Conservation (phyloP, 2,888 invertebrate species). For the Galeruca laticollis region DNA sequence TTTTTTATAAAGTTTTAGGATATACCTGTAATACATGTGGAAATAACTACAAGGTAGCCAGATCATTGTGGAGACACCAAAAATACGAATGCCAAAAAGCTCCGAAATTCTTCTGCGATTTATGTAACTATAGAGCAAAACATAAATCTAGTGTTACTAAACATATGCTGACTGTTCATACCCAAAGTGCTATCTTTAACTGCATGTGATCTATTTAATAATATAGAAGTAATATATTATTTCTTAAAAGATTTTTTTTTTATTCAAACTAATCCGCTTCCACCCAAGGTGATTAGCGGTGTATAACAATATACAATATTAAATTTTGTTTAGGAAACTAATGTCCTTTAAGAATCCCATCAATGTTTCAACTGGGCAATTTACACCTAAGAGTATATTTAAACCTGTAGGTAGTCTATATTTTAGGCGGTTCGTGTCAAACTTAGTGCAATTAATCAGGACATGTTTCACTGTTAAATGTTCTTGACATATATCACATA, state of each 20-base stretch:
- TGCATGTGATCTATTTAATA: not conserved
- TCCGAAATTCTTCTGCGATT: slow-evolving; percentile 51
- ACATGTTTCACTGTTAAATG: no score
- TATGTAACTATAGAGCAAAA: slow-evolving; percentile 52
- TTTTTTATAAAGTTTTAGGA: slow-evolving; percentile 34
- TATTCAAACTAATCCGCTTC: no score
- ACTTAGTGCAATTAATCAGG: no score
- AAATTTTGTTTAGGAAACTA: no score
- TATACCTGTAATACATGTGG: slow-evolving; percentile 52
- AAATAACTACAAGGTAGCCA: slow-evolving; percentile 53
- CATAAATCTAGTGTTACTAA: slow-evolving; percentile 54
- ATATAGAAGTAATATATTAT: slow-evolving; percentile 13
- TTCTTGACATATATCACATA: no score
- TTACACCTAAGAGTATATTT: no score
- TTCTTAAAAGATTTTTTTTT: not conserved
- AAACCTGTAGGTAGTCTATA: no score
- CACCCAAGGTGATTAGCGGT: no score
- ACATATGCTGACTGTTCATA: slow-evolving; percentile 50
- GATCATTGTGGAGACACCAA: slow-evolving; percentile 56
- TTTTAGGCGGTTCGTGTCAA: no score
- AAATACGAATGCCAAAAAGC: slow-evolving; percentile 57
- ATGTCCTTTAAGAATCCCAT: no score
- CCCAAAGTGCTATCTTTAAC: not conserved
- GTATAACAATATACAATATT: no score
- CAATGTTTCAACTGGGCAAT: no score